Conservation (phyloP, 2,888 invertebrate species). For the Tridacna gigas region DNA sequence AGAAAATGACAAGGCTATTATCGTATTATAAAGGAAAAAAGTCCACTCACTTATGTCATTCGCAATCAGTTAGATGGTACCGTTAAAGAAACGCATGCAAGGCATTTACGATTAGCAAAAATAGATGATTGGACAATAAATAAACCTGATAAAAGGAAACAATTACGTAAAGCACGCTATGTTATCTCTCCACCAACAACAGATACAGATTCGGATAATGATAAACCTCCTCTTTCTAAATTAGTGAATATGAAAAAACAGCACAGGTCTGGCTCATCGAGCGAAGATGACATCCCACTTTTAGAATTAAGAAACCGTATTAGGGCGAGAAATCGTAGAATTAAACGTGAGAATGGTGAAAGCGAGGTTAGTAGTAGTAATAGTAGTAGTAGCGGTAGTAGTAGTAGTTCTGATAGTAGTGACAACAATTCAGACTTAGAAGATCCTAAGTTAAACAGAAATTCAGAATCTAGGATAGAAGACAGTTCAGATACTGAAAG, state of each 20-base stretch:
- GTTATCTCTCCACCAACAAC: slow-evolving; percentile 3
- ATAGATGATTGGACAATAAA: slow-evolving; percentile 31
- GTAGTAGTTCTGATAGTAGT: not conserved
- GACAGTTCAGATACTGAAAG: slow-evolving; percentile 11
- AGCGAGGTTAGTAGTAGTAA: slow-evolving; percentile 5
- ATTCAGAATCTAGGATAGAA: not conserved
- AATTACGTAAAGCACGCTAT: not conserved
- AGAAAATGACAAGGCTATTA: slow-evolving; percentile 37
- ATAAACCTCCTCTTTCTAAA: not conserved
- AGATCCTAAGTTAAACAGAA: not conserved
- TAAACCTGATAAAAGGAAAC: not conserved
- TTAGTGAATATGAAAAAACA: not conserved
- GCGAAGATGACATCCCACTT: slow-evolving; percentile 21
- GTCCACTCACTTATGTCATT: slow-evolving; percentile 29
- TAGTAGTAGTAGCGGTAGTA: not conserved
- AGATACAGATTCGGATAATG: not conserved
- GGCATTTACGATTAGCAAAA: slow-evolving; percentile 33
- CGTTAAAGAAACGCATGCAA: slow-evolving; percentile 22
- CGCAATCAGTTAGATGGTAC: slow-evolving; percentile 30
- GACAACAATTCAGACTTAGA: not conserved
- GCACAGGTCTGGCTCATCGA: slow-evolving; percentile 16
- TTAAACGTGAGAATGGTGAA: slow-evolving; percentile 9
- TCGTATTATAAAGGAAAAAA: slow-evolving; percentile 34
- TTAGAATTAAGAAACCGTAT: slow-evolving; percentile 11
- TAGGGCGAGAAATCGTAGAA: slow-evolving; percentile 13